phyloP scores from a whole-genome alignment of 2,888 invertebrate genomes.

The Amphiduros pacificus region DNA sequence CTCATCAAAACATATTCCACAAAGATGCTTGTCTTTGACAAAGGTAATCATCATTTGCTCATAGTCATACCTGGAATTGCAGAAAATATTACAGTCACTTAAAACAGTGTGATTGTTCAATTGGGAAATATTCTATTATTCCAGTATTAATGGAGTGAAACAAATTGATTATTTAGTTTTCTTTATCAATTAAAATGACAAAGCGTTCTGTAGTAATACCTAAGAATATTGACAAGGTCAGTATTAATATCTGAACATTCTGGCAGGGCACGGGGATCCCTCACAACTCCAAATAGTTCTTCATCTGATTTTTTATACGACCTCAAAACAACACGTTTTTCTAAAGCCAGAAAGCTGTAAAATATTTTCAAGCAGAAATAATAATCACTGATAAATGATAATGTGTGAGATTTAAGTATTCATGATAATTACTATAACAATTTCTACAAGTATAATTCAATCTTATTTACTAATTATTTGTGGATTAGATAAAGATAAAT shows the following conservation, averaged over 20 bases:
- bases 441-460: too few species aligned
- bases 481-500: too few species aligned
- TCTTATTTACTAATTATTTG: too few species aligned
- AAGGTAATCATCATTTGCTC: conserved; percentile 35
- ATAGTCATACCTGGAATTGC: conserved; percentile 34
- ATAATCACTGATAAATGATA: too few species aligned
- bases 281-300: background rate
- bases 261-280: conserved; percentile 26
- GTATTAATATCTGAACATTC: conserved; percentile 28
- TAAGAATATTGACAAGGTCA: conserved; percentile 27
- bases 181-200: too few species aligned
- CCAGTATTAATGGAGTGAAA: too few species aligned
- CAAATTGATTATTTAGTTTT: too few species aligned
- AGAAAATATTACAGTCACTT: background rate
- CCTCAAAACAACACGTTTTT: conserved; percentile 1
- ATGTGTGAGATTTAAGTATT: background rate
- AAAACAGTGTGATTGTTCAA: background rate
- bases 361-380: too few species aligned
- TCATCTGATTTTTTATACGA: background rate
- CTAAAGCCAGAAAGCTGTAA: background rate
- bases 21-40: conserved; percentile 37
- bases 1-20: conserved; percentile 43
- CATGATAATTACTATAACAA: background rate
- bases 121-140: background rate
- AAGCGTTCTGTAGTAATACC: too few species aligned